These are phyloP conservation scores for Coluber constrictor DNA, from an alignment of 2,797 vertebrate genomes.

Conservation along the genomic window DNA sequence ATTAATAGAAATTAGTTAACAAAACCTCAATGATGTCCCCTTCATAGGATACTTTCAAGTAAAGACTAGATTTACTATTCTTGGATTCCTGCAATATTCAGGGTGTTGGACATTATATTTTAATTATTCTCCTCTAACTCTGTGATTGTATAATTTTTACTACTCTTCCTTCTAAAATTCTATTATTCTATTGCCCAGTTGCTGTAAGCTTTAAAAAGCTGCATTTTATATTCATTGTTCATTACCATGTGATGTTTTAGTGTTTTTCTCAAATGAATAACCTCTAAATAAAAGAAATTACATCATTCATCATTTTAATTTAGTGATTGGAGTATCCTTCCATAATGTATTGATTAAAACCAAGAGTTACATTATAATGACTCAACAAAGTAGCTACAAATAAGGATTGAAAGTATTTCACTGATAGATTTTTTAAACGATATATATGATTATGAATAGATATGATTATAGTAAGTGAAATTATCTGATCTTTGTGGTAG, in stretches of 20 bases:
- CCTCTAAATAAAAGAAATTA: neutral
- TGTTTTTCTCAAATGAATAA: slow-evolving; percentile 6
- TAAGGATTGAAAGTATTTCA: neutral
- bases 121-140: neutral
- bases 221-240: neutral
- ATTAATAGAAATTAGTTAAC: neutral
- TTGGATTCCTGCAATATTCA: neutral
- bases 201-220: neutral
- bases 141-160: neutral
- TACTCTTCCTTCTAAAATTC: neutral
- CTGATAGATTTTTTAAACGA: slow-evolving; percentile 1
- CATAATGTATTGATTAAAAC: neutral
- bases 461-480: slow-evolving; percentile 21
- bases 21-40: neutral
- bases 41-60: neutral
- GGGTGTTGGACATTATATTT: neutral
- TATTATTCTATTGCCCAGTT: neutral
- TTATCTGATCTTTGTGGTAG: neutral
- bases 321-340: neutral
- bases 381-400: neutral
- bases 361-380: neutral
- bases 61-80: neutral
- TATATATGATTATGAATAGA: slow-evolving; percentile 1
- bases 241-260: neutral
- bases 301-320: neutral